These are phyloP conservation scores for Muscicapa adusta DNA, from an alignment of 2,113 vertebrate genomes.

Conservation along the genomic window DNA sequence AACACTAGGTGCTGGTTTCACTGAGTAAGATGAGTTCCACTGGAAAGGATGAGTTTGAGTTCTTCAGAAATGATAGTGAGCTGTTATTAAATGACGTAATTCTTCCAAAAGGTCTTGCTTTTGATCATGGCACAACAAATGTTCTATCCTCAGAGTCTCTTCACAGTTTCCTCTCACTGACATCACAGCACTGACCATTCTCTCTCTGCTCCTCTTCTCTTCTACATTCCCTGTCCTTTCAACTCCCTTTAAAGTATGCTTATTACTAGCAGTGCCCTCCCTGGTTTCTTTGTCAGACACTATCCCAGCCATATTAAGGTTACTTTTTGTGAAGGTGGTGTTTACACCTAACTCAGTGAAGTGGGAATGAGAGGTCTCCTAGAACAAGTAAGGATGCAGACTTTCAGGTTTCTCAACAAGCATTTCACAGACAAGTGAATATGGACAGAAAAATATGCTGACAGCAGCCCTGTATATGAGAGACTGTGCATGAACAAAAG, in stretches of 20 bases:
- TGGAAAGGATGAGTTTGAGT: background rate
- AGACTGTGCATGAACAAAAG: background rate
- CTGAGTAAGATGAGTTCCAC: background rate
- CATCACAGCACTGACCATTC: background rate
- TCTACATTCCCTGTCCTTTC: background rate
- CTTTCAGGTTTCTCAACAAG: background rate
- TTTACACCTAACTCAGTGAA: background rate
- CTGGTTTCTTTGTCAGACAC: background rate
- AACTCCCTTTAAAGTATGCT: fast-evolving
- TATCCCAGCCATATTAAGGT: background rate
- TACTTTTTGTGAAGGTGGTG: background rate
- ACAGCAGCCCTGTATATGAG: background rate
- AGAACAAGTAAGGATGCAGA: background rate
- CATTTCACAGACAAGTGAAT: background rate
- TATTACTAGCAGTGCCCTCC: background rate
- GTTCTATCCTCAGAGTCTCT: background rate
- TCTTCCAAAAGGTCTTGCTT: background rate
- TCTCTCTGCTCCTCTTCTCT: background rate
- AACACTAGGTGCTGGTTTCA: background rate
- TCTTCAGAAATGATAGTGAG: background rate
- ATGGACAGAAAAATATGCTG: background rate
- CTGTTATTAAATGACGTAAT: background rate
- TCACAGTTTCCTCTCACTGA: background rate
- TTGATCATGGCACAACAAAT: background rate
- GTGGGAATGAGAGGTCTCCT: background rate